Base-by-base conservation (phyloP, 2,888 invertebrate genomes). In the Lycia hirtaria region DNA sequence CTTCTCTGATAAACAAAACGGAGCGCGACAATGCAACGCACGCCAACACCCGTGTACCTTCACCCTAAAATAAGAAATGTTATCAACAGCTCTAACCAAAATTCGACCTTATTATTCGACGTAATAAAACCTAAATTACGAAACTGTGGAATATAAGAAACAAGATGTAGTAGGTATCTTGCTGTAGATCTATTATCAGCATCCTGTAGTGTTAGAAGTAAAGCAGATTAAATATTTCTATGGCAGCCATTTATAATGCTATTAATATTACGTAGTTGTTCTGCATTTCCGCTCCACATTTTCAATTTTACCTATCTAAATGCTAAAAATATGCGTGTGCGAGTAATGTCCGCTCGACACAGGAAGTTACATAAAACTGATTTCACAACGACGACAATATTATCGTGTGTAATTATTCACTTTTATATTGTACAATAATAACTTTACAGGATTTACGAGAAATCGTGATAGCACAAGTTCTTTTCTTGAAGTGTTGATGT, bases 121-220 rank as follows among this genome's bases (percentile, higher is more conserved):
- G 14, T 0, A 20, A 32, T 30, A 22, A 10, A 15, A 32, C 12
- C 22, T 12, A 22, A 37, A 37, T 15, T 15, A 33, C n/a, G 37
- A 32, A 14, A 5, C 32, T 32, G 32, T 5, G 5, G 28, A 7
- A 28, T 10, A 5, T 7, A 17, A 7, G 35, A 3, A 10, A 19
- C 19, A 19, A n/a, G 37, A 37, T 37, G 37, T 17, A 15, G 22
- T 50, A 17, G 32, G 2, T 54, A 19, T 30, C 0, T 40, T 0
- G 14, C 24, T 22, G 10, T 20, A 47, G 33, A 22, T 47, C 5
- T 22, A 22, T 33, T 17, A 48, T 20, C 20, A 17, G 26, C n/a
- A 48, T 55, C 48, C 55, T 41, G 55, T 53, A 22, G 45, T 43
- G 30, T 55, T 54, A 48, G 47, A 54, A 47, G 41, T 48, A 33